phyloP scores from a whole-genome alignment of 2,113 vertebrate genomes.

The Solea senegalensis region DNA sequence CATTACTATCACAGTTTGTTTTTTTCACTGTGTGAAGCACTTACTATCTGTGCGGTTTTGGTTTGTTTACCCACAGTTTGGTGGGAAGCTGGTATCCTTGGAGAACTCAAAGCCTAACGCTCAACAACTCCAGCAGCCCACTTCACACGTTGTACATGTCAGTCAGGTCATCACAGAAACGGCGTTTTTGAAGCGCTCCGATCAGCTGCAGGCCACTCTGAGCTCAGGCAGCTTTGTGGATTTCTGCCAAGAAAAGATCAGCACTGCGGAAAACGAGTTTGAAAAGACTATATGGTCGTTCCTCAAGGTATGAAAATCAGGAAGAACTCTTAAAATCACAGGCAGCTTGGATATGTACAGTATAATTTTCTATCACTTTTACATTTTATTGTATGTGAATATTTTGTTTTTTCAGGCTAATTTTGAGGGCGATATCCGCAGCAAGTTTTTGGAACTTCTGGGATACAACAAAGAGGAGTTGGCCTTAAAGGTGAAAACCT shows the following conservation, averaged over 20 bases:
- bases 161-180: conserved; percentile 95
- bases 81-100: conserved; percentile 93
- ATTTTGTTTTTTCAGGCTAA: conserved; percentile 84
- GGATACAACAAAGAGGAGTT: conserved; percentile 93
- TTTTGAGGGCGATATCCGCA: conserved; percentile 91
- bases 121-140: conserved; percentile 78
- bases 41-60: background rate
- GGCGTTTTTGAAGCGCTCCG: conserved; percentile 86
- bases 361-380: too few relatives aligned
- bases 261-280: conserved; percentile 86
- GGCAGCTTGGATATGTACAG: background rate
- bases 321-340: background rate
- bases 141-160: conserved; percentile 80
- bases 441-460: conserved; percentile 92
- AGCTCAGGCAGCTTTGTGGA: conserved; percentile 83
- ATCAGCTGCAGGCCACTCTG: conserved; percentile 89
- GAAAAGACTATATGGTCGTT: conserved; percentile 95
- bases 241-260: conserved; percentile 91
- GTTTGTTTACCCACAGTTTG: conserved; percentile 84
- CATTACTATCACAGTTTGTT: background rate
- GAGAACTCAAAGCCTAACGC: conserved; percentile 79
- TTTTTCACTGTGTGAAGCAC: background rate
- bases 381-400: background rate
- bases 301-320: conserved; percentile 85
- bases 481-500: conserved; percentile 85